phyloP scores from a whole-genome alignment of 2,888 invertebrate species.

The Andricus quercusramuli region DNA sequence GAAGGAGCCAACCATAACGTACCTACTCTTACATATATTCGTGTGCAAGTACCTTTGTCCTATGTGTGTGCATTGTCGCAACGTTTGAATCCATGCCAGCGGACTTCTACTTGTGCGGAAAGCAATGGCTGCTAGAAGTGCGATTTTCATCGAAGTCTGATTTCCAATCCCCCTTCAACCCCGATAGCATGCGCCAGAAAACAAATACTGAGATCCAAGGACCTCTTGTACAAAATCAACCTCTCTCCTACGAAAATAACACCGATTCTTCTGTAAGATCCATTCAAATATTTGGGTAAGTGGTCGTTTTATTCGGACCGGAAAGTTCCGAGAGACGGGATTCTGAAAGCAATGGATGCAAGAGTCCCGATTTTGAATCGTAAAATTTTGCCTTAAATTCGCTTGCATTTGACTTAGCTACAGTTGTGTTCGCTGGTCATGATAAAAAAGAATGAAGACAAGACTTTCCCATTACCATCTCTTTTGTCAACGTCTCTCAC shows the following conservation, averaged over 20 bases:
- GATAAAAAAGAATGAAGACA: background rate
- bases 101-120: slow-evolving; percentile 59
- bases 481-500: slow-evolving; percentile 4
- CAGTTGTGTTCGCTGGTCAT: background rate
- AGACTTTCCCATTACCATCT: background rate
- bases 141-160: slow-evolving; percentile 45
- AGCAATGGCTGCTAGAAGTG: slow-evolving; percentile 54
- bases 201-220: slow-evolving; percentile 9
- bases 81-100: slow-evolving; percentile 70
- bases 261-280: background rate
- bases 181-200: background rate
- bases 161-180: slow-evolving; percentile 17
- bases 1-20: slow-evolving; percentile 48
- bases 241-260: background rate
- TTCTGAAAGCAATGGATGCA: no score
- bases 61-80: slow-evolving; percentile 61
- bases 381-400: no score
- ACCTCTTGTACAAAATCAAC: background rate
- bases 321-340: no score
- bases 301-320: no score
- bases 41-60: slow-evolving; percentile 37
- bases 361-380: no score
- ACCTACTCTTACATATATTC: slow-evolving; percentile 47
- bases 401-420: no score
- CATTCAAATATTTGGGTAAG: background rate